Percentiles rank a stretch among this genome's conserved stretches.
phyloP scores from a whole-genome alignment of 2,888 invertebrate genomes.

The Cerceris rybyensis region DNA sequence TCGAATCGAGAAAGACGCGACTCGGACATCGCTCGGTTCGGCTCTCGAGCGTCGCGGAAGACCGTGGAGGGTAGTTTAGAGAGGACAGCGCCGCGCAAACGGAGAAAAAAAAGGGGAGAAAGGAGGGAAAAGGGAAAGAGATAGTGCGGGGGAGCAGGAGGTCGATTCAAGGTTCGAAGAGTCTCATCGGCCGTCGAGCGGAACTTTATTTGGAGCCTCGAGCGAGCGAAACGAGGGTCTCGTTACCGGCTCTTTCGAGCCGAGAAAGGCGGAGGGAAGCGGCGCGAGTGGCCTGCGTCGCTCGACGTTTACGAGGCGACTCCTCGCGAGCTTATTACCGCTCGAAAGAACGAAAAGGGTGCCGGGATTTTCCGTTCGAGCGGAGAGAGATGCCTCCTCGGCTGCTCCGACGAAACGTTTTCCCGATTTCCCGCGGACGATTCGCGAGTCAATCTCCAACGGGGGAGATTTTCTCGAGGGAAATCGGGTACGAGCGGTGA shows the following conservation, averaged over 20 bases:
- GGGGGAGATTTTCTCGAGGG: constrained; percentile 12
- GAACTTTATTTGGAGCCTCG: constrained; percentile 48
- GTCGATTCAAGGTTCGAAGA: constrained; percentile 16
- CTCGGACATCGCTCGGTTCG: constrained; percentile 15
- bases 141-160: constrained; percentile 21
- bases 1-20: constrained; percentile 48
- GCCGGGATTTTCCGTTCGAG: neutral
- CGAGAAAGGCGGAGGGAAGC: constrained; percentile 29
- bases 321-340: neutral
- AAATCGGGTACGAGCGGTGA: constrained; percentile 39
- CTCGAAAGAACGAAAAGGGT: neutral
- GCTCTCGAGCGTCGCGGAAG: neutral
- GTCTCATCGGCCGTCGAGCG: constrained; percentile 37
- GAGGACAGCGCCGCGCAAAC: neutral
- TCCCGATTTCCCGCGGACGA: neutral
- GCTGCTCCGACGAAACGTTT: neutral
- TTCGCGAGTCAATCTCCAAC: constrained; percentile 1
- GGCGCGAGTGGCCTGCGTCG: neutral
- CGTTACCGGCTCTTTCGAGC: constrained; percentile 22
- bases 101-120: neutral
- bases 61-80: neutral
- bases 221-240: constrained; percentile 39
- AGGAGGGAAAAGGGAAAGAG: constrained; percentile 26
- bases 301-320: neutral
- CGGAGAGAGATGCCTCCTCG: neutral